A percentile compares a stretch with the other conserved stretches of the same genome.
phyloP scores from a whole-genome alignment of 2,888 invertebrate genomes.

The Lepidonotus clava region DNA sequence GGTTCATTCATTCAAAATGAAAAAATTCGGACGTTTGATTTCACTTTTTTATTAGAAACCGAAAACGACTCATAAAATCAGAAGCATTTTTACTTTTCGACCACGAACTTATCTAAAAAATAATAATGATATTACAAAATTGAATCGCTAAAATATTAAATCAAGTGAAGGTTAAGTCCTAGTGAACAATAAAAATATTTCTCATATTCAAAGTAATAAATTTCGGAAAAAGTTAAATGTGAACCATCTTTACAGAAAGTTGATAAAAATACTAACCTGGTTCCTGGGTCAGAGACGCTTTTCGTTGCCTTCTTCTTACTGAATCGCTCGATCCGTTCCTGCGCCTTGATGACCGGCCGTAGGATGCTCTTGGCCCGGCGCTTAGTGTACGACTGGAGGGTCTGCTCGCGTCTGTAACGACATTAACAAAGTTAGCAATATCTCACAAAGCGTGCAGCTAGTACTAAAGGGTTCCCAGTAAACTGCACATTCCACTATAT shows the following conservation, averaged over 20 bases:
- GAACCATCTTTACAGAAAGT: background rate
- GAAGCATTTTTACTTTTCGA: no score
- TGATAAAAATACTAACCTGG: conserved; percentile 74
- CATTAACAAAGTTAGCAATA: background rate
- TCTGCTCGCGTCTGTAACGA: conserved; percentile 83
- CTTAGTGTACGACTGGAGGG: conserved; percentile 76
- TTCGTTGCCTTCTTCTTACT: conserved; percentile 77
- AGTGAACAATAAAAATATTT: no score
- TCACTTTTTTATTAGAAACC: no score
- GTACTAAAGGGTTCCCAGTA: background rate
- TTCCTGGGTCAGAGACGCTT: conserved; percentile 75
- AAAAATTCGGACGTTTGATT: no score
- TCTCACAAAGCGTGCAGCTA: background rate
- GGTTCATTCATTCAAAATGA: no score
- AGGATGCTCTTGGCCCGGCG: conserved; percentile 80
- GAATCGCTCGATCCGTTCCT: conserved; percentile 81
- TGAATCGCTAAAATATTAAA: no score
- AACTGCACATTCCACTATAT: background rate
- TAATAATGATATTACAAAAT: no score
- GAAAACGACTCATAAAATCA: no score
- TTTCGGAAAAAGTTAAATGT: background rate
- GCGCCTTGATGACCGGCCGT: conserved; percentile 83
- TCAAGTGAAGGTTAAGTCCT: no score
- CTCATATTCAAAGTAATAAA: background rate
- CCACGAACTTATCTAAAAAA: no score